phyloP scores from a whole-genome alignment of 2,113 vertebrate species.

The Nerophis ophidion region DNA sequence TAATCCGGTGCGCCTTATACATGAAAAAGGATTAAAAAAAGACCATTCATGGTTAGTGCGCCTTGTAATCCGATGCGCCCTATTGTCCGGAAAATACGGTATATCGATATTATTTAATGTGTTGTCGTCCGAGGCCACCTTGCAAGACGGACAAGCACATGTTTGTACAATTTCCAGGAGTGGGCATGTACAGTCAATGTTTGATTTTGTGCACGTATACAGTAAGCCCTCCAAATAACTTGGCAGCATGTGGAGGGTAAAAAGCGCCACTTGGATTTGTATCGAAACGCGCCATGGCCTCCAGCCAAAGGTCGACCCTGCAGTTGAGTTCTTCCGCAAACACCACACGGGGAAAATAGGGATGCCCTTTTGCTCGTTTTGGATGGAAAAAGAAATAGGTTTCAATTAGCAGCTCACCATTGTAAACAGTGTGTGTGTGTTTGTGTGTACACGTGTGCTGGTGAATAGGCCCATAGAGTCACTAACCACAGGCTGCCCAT shows the following conservation, averaged over 20 bases:
- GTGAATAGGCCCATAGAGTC: constrained; percentile 79
- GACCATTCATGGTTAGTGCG: too few relatives aligned
- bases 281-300: constrained; percentile 55
- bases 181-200: background rate
- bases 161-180: background rate
- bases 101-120: too few relatives aligned
- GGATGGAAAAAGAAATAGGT: constrained; percentile 70
- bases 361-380: constrained; percentile 63
- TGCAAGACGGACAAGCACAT: too few relatives aligned
- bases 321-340: constrained; percentile 41
- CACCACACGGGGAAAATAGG: constrained; percentile 49
- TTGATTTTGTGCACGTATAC: constrained; percentile 16
- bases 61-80: too few relatives aligned
- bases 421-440: constrained; percentile 59
- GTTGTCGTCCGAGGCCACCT: too few relatives aligned
- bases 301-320: constrained; percentile 42
- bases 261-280: constrained; percentile 48
- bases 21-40: too few relatives aligned
- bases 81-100: too few relatives aligned
- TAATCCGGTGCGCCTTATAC: too few relatives aligned
- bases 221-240: constrained; percentile 32
- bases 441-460: constrained; percentile 45
- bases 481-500: constrained; percentile 78
- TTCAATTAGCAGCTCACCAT: constrained; percentile 67
- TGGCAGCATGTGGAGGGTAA: constrained; percentile 25